phyloP scores from a whole-genome alignment of 2,888 invertebrate genomes.

The Andrena camellia region DNA sequence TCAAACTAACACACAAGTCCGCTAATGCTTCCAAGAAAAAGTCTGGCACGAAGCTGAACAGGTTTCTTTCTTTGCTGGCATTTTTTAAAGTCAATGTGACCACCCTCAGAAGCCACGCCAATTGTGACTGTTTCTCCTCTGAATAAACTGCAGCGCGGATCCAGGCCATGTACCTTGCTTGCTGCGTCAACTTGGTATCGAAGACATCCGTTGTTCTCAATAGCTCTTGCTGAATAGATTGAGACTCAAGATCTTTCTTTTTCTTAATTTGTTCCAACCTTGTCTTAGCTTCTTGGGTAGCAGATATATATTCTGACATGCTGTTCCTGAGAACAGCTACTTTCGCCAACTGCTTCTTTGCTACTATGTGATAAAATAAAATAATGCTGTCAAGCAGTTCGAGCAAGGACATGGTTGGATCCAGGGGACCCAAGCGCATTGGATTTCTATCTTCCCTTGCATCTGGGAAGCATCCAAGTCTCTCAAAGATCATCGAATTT shows the following conservation, averaged over 20 bases:
- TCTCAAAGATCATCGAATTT: conserved; percentile 73
- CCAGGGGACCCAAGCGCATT: conserved; percentile 85
- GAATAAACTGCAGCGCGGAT: conserved; percentile 89
- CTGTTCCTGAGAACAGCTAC: conserved; percentile 88
- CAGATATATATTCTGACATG: conserved; percentile 88
- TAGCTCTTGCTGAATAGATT: conserved; percentile 86
- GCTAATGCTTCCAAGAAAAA: conserved; percentile 90
- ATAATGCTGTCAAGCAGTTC: conserved; percentile 89
- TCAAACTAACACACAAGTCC: conserved; percentile 88
- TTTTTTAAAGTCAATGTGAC: conserved; percentile 87
- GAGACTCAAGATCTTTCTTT: conserved; percentile 71
- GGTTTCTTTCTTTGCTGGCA: conserved; percentile 87
- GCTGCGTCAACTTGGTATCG: conserved; percentile 87
- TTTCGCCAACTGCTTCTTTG: conserved; percentile 89
- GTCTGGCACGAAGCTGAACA: conserved; percentile 91
- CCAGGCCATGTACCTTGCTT: conserved; percentile 90
- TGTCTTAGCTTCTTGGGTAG: conserved; percentile 87
- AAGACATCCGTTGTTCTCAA: conserved; percentile 88
- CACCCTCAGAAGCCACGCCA: conserved; percentile 88
- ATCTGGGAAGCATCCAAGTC: conserved; percentile 76
- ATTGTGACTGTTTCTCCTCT: conserved; percentile 87
- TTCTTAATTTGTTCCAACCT: conserved; percentile 84
- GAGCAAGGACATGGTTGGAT: conserved; percentile 86
- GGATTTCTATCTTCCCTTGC: conserved; percentile 75
- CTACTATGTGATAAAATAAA: conserved; percentile 89